Percentiles rank a stretch among this genome's conserved stretches.
These are phyloP conservation scores for Synergus gifuensis DNA, from an alignment of 2,888 invertebrate genomes.

Conservation along the genomic window DNA sequence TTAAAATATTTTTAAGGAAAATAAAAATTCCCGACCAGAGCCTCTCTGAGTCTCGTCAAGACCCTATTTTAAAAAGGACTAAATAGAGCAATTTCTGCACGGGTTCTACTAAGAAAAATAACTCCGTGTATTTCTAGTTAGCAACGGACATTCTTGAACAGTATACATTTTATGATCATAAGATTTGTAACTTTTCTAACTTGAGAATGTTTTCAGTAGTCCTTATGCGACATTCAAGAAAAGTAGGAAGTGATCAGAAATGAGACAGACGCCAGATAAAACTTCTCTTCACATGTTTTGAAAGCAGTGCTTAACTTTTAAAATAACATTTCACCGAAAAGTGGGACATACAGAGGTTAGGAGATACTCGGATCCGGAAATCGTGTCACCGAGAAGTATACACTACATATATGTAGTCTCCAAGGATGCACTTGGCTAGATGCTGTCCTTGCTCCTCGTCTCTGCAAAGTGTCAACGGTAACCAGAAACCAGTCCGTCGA, in stretches of 20 bases:
- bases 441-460: constrained; percentile 33
- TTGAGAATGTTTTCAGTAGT: not conserved
- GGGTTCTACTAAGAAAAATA: no score
- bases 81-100: no score
- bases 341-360: constrained; percentile 15
- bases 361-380: constrained; percentile 26
- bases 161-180: no score
- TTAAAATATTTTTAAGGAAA: no score
- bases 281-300: constrained; percentile 30
- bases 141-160: no score
- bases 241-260: constrained; percentile 28
- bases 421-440: constrained; percentile 35
- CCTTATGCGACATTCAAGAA: constrained; percentile 8
- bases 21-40: no score
- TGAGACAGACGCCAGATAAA: constrained; percentile 30
- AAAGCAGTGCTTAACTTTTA: constrained; percentile 34
- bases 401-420: not conserved
- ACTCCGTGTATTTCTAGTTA: no score
- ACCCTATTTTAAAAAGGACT: no score
- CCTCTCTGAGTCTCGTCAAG: no score
- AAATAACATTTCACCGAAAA: constrained; percentile 38
- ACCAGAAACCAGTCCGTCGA: constrained; percentile 53
- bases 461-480: constrained; percentile 46
- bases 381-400: constrained; percentile 1
- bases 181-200: not conserved